Evolutionary conservation across 2,113 vertebrate species (phyloP).

Genomic region (Prolemur simus): DNA sequence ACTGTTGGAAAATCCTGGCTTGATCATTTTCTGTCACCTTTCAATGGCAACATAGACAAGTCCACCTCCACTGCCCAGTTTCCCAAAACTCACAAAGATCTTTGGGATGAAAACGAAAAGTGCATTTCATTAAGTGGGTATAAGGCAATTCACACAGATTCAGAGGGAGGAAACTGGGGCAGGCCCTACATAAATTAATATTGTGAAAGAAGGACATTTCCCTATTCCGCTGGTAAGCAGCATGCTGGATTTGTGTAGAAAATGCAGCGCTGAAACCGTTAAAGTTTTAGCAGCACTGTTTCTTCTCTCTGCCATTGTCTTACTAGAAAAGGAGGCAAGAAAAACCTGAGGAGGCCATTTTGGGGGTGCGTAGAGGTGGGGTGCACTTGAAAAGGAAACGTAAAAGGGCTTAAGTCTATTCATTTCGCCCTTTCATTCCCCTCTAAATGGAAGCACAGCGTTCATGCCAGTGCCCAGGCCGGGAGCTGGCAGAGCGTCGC

Average conservation of each 20-base stretch:
- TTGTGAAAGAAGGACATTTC: slow-evolving; percentile 56
- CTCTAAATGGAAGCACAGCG: slow-evolving; percentile 56
- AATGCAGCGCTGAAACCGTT: slow-evolving; percentile 19
- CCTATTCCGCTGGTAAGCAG: not conserved
- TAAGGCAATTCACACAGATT: slow-evolving; percentile 27
- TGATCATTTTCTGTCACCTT: not conserved
- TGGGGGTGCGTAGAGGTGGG: slow-evolving; percentile 51
- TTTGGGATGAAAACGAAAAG: slow-evolving; percentile 24
- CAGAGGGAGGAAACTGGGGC: slow-evolving; percentile 41
- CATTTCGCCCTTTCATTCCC: slow-evolving; percentile 57
- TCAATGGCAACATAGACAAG: not conserved
- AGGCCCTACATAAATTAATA: slow-evolving; percentile 46
- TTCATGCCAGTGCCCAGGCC: slow-evolving; percentile 57
- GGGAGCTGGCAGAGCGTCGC: slow-evolving; percentile 45
- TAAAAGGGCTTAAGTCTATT: slow-evolving; percentile 71
- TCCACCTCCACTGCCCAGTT: not conserved
- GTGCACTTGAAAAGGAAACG: slow-evolving; percentile 64
- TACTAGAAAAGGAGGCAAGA: slow-evolving; percentile 36
- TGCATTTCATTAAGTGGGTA: slow-evolving; percentile 6
- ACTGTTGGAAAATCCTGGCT: not conserved
- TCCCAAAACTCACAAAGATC: not conserved
- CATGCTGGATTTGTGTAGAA: slow-evolving; percentile 48
- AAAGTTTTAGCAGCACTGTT: not conserved
- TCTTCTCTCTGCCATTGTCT: slow-evolving; percentile 37
- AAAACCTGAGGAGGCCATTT: slow-evolving; percentile 65